These are phyloP conservation scores for Stictonetta naevosa DNA, from an alignment of 2,113 vertebrate species.

Conservation along the genomic window DNA sequence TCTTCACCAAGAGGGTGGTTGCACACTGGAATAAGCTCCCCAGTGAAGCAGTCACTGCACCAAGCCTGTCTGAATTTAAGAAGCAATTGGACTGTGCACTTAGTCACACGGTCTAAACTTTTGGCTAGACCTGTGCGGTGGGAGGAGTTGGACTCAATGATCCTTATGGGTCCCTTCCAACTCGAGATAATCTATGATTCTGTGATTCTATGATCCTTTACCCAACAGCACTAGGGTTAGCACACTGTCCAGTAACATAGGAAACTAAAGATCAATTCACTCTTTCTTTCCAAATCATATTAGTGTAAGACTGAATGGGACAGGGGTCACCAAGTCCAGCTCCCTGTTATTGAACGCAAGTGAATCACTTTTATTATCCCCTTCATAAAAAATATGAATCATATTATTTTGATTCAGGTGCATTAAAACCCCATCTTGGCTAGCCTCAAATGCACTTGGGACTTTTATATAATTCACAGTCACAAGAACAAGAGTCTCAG, in stretches of 20 bases:
- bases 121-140: no score
- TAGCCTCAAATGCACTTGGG: neutral
- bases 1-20: no score
- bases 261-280: neutral
- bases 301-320: neutral
- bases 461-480: neutral
- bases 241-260: neutral
- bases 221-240: fast-evolving
- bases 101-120: no score
- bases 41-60: no score
- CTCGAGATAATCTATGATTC: no score
- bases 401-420: neutral
- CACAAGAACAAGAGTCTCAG: neutral
- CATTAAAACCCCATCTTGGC: neutral
- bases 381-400: neutral
- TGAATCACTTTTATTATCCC: neutral
- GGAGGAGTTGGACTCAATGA: no score
- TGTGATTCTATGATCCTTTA: neutral
- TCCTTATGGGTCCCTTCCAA: no score
- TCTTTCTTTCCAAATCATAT: neutral
- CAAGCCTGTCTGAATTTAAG: no score
- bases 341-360: neutral
- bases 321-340: neutral
- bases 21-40: no score
- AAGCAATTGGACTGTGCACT: no score